These are phyloP conservation scores for Microctonus hyperodae DNA, from an alignment of 2,888 invertebrate species.

Conservation along the genomic window DNA sequence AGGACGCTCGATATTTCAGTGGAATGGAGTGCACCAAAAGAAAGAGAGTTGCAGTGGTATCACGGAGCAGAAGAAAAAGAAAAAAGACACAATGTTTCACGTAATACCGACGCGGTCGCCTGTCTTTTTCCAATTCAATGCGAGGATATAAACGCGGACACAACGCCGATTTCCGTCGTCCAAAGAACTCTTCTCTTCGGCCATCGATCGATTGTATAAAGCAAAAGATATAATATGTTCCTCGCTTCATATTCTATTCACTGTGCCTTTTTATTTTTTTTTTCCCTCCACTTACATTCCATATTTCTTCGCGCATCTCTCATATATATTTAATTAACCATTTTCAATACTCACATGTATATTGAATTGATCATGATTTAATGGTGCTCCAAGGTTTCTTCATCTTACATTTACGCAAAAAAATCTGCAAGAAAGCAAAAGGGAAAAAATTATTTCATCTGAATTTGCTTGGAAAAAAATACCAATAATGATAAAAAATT, in stretches of 20 bases:
- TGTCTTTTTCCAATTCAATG: background rate
- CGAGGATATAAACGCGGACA: background rate
- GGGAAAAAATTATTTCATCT: background rate
- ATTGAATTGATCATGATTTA: background rate
- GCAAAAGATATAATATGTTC: too few relatives aligned
- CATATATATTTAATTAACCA: too few relatives aligned
- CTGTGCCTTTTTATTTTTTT: background rate
- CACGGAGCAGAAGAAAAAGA: background rate
- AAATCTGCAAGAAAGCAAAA: background rate
- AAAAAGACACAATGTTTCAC: constrained; percentile 8
- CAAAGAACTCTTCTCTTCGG: background rate
- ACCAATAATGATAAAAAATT: too few relatives aligned
- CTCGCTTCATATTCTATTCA: too few relatives aligned
- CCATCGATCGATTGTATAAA: constrained; percentile 1
- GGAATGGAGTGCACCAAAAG: background rate
- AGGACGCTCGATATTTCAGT: constrained; percentile 54
- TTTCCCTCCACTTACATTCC: too few relatives aligned
- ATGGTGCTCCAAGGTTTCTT: background rate
- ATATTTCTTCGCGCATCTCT: too few relatives aligned
- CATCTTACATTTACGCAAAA: background rate
- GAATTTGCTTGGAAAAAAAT: too few relatives aligned
- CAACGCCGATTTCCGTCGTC: background rate
- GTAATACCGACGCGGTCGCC: constrained; percentile 25
- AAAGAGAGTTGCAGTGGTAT: constrained; percentile 14
- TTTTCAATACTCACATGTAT: background rate